A percentile compares a stretch with the other conserved stretches of the same genome.
These are phyloP conservation scores for Temnothorax nylanderi DNA, from an alignment of 1,140 invertebrate genomes.

Conservation along the genomic window DNA sequence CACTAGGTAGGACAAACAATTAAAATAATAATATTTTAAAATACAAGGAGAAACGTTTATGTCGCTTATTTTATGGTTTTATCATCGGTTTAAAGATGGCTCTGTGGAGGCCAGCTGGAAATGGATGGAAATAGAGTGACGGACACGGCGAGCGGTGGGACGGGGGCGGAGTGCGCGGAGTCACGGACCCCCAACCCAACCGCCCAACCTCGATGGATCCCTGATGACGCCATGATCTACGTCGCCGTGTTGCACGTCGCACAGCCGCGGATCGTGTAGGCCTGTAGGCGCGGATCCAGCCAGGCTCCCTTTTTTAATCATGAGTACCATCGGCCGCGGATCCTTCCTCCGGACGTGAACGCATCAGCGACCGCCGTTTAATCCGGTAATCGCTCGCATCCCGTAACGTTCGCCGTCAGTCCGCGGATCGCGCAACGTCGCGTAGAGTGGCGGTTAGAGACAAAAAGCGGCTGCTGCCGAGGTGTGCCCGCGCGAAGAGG, in stretches of 20 bases:
- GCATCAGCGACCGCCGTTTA: constrained; percentile 15
- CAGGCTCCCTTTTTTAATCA: constrained; percentile 41
- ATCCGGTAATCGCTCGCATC: constrained; percentile 36
- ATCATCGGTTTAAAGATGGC: neutral
- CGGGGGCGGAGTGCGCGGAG: no score
- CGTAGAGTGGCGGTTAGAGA: constrained; percentile 12
- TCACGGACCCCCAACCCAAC: neutral
- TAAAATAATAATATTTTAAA: neutral
- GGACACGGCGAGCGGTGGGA: neutral
- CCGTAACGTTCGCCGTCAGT: neutral
- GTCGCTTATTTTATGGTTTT: no score
- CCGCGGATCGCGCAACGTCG: neutral
- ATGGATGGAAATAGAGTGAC: neutral
- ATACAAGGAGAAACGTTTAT: no score
- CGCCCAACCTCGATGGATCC: constrained; percentile 39
- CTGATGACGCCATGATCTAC: constrained; percentile 55
- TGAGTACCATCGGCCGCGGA: constrained; percentile 46
- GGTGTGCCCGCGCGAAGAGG: constrained; percentile 30
- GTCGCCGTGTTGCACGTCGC: constrained; percentile 44
- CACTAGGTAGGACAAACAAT: neutral
- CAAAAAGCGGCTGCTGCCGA: constrained; percentile 35
- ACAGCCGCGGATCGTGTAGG: constrained; percentile 11
- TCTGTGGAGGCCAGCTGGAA: constrained; percentile 9
- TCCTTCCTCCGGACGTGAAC: constrained; percentile 29
- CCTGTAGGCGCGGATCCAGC: constrained; percentile 26